A percentile compares a stretch with the other conserved stretches of the same genome.
These are phyloP conservation scores for Laticauda colubrina DNA, from an alignment of 2,113 vertebrate species.

Conservation along the genomic window DNA sequence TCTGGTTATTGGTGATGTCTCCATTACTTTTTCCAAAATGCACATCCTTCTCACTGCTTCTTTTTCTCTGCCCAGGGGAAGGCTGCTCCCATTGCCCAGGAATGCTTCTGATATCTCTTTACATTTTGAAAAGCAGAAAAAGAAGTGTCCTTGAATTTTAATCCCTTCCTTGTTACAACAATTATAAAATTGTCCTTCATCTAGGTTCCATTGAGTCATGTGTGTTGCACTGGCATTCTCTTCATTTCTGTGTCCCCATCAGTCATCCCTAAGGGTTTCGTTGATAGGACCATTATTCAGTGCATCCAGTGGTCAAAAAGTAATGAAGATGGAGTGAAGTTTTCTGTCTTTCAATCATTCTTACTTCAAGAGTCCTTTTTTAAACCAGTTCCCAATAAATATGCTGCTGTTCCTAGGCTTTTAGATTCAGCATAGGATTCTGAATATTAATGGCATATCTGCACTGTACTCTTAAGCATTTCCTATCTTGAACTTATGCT, in stretches of 20 bases:
- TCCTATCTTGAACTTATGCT: not conserved
- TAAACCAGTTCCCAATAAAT: not conserved
- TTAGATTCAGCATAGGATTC: not conserved
- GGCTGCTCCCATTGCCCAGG: constrained; percentile 22
- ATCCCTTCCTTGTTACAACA: constrained; percentile 20
- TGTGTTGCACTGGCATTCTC: not conserved
- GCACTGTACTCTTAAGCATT: not conserved
- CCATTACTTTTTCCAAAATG: constrained; percentile 21
- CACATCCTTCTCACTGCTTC: not conserved
- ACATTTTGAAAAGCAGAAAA: constrained; percentile 20
- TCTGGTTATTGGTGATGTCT: constrained; percentile 6
- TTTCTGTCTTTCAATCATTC: not conserved
- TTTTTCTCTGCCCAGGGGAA: not conserved
- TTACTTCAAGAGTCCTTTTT: not conserved
- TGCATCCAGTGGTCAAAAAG: not conserved
- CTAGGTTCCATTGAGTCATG: not conserved
- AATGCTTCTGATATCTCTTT: constrained; percentile 22
- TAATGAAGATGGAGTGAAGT: not conserved
- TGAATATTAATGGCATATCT: not conserved
- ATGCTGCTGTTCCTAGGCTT: not conserved
- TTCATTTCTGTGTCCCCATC: not conserved
- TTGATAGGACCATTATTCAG: not conserved
- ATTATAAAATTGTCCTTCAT: constrained; percentile 23
- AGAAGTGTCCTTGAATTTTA: constrained; percentile 23
- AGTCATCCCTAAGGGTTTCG: not conserved